Base-by-base conservation (phyloP, 2,797 vertebrate species). In the Acipenser ruthenus region DNA sequence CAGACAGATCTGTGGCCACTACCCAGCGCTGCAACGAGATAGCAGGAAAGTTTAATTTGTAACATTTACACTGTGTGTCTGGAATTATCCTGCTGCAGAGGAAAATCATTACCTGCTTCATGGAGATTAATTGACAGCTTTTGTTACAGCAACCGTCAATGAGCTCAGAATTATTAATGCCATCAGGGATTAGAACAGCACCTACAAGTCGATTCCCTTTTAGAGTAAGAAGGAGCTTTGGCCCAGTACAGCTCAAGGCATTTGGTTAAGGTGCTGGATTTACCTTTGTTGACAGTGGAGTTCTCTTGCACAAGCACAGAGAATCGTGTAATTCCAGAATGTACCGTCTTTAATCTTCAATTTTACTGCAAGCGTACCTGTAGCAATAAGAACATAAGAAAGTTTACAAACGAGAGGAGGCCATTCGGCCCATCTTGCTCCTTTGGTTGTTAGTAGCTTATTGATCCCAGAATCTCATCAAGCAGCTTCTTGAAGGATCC, bases 61-160 rank as follows among this genome's bases (percentile, higher is more conserved):
- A 53, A 53, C 9, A 53, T 7, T 11, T n/a, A 58, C 12, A n/a
- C 10, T n/a, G 55, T 58, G 12, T n/a, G 11, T n/a, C 55, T n/a
- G 12, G 55, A 58, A 58, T 58, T 55, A 58, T 58, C 55, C 55
- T 58, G 55, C 12, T 58, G 55, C 55, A n/a, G 15, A 58, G 55
- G 55, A 58, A 58, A 58, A 58, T 58, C 55, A 58, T 58, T 58
- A 58, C 55, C 55, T 58, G 12, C 55, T 58, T 58, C 55, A 58
- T 58, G 55, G 55, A n/a, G 55, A 58, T 58, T 58, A 11, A 58
- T 58, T 58, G 55, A 6, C 55, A 58, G 55, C 55, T 58, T 58
- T 58, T 58, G 55, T 58, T 58, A 58, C 12, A 58, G 55, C 10
- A n/a, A 13, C 55, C 55, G 12, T 58, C 55, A 58, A 58, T 58